Evolutionary conservation across 2,797 vertebrate species (phyloP).

Genomic region (Hippocampus kuda): DNA sequence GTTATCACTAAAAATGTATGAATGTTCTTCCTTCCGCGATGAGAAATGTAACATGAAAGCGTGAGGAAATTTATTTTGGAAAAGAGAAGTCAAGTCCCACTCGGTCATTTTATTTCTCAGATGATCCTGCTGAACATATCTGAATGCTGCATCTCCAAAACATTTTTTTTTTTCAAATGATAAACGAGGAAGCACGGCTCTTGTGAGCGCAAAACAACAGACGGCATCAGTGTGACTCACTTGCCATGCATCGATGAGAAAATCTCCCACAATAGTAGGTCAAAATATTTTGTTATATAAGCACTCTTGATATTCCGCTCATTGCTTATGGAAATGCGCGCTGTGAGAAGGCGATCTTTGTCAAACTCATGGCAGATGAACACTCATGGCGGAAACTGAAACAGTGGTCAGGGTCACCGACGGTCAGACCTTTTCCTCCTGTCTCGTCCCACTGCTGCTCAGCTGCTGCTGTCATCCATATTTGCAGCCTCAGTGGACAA

Average conservation of each 20-base stretch:
- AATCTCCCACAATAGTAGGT: slow-evolving; percentile 40
- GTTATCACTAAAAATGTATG: background rate
- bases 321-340: slow-evolving; percentile 23
- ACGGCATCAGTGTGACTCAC: slow-evolving; percentile 29
- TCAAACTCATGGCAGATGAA: slow-evolving; percentile 23
- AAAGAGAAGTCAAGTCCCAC: background rate
- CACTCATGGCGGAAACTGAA: slow-evolving; percentile 45
- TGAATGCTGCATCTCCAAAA: background rate
- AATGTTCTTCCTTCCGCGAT: background rate
- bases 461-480: slow-evolving; percentile 64
- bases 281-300: slow-evolving; percentile 56
- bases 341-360: slow-evolving; percentile 26
- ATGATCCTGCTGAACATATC: background rate
- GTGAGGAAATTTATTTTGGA: background rate
- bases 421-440: slow-evolving; percentile 35
- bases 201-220: slow-evolving; percentile 2
- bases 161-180: background rate
- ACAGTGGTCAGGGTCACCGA: slow-evolving; percentile 42
- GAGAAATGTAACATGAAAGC: background rate
- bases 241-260: slow-evolving; percentile 31
- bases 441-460: slow-evolving; percentile 51
- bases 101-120: background rate
- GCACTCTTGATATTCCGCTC: slow-evolving; percentile 33
- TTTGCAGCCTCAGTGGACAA: slow-evolving; percentile 67
- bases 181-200: background rate